These are phyloP conservation scores for Menidia beryllina DNA, from an alignment of 2,113 vertebrate species.

Conservation along the genomic window DNA sequence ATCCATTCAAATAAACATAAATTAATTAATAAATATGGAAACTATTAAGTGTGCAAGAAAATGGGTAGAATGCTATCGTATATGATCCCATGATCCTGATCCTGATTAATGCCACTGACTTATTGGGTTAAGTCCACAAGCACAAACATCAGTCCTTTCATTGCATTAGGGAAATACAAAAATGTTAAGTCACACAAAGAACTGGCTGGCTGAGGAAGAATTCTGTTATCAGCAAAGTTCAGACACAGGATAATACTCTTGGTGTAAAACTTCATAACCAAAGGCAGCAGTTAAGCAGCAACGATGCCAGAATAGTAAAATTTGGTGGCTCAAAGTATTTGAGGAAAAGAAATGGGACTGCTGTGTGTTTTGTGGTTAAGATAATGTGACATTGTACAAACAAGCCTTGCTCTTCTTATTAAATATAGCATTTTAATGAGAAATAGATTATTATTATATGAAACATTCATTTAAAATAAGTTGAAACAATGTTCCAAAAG, in stretches of 20 bases:
- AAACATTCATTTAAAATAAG: conserved; percentile 89
- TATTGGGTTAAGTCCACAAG: neutral
- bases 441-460: conserved; percentile 88
- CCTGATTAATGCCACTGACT: neutral
- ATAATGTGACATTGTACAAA: conserved; percentile 68
- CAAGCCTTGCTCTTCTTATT: conserved; percentile 81
- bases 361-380: neutral
- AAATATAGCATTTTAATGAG: conserved; percentile 89
- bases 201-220: neutral
- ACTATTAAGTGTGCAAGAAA: conserved; percentile 20
- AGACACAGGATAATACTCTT: neutral
- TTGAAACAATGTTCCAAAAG: conserved; percentile 82
- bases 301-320: neutral
- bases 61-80: conserved; percentile 1
- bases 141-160: conserved; percentile 8
- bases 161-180: conserved; percentile 13
- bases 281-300: neutral
- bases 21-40: neutral
- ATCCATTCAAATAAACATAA: too few species aligned
- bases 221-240: neutral
- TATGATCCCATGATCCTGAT: conserved; percentile 4
- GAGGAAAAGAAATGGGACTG: neutral
- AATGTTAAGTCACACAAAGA: conserved; percentile 13
- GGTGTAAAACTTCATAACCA: neutral
- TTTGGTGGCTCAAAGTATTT: neutral